Evolutionary conservation across 2,113 vertebrate species (phyloP).

Genomic region (Rutilus rutilus): DNA sequence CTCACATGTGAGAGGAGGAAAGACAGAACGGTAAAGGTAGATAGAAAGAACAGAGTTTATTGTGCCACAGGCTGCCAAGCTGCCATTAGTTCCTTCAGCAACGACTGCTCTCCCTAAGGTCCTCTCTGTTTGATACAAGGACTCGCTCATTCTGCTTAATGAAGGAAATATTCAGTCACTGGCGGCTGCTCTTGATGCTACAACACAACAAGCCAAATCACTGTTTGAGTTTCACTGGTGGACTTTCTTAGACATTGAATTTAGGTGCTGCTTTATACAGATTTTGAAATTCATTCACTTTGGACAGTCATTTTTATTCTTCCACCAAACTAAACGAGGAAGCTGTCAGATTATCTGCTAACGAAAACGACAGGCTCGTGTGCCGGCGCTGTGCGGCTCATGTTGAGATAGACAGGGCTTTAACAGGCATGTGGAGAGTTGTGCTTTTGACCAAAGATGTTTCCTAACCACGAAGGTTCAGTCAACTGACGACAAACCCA

Average conservation of each 20-base stretch:
- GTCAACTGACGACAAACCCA: neutral
- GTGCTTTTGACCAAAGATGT: slow-evolving; percentile 16
- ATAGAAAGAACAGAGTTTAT: neutral
- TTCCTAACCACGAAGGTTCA: neutral
- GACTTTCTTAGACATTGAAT: neutral
- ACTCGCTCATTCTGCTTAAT: neutral
- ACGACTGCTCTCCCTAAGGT: neutral
- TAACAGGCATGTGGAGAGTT: slow-evolving; percentile 20
- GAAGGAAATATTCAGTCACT: neutral
- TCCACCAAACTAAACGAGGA: slow-evolving; percentile 8
- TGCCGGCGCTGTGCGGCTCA: neutral
- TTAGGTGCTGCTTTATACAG: slow-evolving; percentile 8
- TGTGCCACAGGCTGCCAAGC: neutral
- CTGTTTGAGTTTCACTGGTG: neutral
- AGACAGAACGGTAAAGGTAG: neutral
- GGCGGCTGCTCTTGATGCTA: too few relatives aligned
- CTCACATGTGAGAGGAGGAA: neutral
- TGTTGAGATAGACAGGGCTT: slow-evolving; percentile 7
- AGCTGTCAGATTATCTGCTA: slow-evolving; percentile 19
- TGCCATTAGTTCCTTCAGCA: neutral
- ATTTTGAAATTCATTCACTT: slow-evolving; percentile 1
- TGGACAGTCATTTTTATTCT: neutral
- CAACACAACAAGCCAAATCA: neutral
- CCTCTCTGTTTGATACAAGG: neutral
- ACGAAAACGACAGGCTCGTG: slow-evolving; percentile 10